Evolutionary conservation across 2,113 vertebrate species (phyloP), one percentile per base, ranked within the genome.

Genomic region (Polyodon spathula): DNA sequence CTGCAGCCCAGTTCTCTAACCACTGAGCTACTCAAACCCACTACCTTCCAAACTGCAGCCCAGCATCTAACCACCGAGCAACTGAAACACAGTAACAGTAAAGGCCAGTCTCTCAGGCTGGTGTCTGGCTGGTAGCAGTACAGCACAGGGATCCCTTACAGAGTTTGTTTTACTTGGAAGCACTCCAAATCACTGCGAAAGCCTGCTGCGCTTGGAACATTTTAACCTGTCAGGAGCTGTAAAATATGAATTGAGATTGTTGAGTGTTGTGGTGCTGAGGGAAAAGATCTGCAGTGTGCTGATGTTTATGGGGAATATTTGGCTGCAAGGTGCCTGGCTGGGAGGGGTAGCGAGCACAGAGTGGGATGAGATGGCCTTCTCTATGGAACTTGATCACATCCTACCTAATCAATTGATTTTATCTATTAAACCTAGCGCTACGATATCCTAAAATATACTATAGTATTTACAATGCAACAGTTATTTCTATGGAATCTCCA

Each of bases 291-390:
- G 56, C 8, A 37, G 4, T 10, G 11, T 14, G n/a, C 46, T 50
- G 11, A 10, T 14, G 4, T 50, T 50, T 11, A 50, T 55, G 53
- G 67, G 65, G 56, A 72, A 72, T 66, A 81, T 68, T 68, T 69
- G 69, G 68, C 56, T 62, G 1, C 66, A 53, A 11, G 52, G 41
- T 57, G 66, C 8, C 42, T 64, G 39, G 56, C 51, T 61, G 64
- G 16, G 12, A 39, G 8, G 37, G 16, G 7, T n/a, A 15, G 12
- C 7, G 15, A 15, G 16, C 14, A 8, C 11, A 52, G 56, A 57
- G 39, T 8, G 42, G 14, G 14, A 57, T 12, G 7, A 40, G 50
- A 37, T 15, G 55, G 16, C 56, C 10, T 57, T 39, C 57, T 60
- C 52, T 12, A 11, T 46, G 37, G 55, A 50, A 6, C 9, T 15